Conservation (phyloP, 2,113 vertebrate genomes). For the Synchiropus splendidus region DNA sequence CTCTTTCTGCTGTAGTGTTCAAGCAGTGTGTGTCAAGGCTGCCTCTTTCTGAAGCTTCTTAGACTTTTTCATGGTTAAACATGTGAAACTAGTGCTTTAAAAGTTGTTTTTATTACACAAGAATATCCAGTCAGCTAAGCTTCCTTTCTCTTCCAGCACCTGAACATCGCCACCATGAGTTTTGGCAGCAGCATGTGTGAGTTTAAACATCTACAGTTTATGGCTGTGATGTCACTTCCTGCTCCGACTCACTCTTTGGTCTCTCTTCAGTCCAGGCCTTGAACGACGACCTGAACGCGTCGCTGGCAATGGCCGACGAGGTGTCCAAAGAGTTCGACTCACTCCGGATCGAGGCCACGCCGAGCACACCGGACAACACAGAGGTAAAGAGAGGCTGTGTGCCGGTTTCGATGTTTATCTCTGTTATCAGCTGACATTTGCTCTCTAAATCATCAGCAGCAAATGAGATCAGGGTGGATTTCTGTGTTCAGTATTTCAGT, state of each 20-base stretch:
- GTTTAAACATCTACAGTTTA: conserved; percentile 16
- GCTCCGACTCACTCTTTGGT: conserved; percentile 14
- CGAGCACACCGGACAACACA: background rate
- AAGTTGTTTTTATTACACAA: no score
- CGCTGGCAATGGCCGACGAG: conserved; percentile 66
- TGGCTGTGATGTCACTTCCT: background rate
- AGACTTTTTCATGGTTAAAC: no score
- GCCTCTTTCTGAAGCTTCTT: no score
- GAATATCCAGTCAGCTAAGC: no score
- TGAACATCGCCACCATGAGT: conserved; percentile 36
- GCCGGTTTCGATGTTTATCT: no score
- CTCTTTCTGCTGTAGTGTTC: no score
- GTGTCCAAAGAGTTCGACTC: conserved; percentile 65
- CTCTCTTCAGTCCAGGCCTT: conserved; percentile 58
- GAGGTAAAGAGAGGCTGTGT: background rate
- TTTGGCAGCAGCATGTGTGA: conserved; percentile 57
- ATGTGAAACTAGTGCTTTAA: no score
- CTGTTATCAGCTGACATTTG: no score
- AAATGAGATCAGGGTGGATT: no score
- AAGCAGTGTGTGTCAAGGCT: no score
- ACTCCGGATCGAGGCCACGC: conserved; percentile 48
- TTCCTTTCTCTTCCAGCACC: conserved; percentile 23
- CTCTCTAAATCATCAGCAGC: no score
- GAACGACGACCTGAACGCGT: conserved; percentile 63
- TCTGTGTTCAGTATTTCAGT: no score